Conservation (phyloP, 2,797 vertebrate genomes). For the Dryobates pubescens region DNA sequence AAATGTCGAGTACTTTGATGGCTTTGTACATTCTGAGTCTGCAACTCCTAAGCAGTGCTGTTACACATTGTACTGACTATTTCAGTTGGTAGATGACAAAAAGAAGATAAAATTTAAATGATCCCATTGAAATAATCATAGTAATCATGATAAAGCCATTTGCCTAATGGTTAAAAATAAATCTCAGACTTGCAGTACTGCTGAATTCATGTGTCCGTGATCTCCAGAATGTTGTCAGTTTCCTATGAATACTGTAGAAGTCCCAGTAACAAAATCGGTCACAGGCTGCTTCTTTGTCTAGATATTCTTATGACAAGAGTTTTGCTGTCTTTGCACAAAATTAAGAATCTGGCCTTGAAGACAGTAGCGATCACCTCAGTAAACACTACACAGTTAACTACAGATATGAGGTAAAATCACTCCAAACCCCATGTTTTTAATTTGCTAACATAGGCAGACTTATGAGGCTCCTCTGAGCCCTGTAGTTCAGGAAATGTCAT, state of each 20-base stretch:
- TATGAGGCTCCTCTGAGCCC: not conserved
- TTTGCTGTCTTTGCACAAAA: not conserved
- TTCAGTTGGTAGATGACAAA: not conserved
- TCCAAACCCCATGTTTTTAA: not conserved
- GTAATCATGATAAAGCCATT: not conserved
- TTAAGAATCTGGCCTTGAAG: not conserved
- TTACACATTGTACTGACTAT: not conserved
- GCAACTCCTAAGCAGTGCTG: too few species aligned
- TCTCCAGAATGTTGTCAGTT: not conserved
- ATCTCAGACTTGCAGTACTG: not conserved
- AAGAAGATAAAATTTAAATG: not conserved
- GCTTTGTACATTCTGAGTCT: not conserved
- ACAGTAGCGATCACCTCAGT: not conserved
- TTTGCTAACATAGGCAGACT: not conserved
- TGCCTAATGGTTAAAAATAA: not conserved
- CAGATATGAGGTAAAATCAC: accelerated
- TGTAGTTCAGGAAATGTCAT: too few species aligned
- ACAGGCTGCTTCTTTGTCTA: not conserved
- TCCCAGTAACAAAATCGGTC: not conserved
- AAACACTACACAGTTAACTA: not conserved
- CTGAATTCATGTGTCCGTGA: not conserved
- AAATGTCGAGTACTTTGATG: not conserved
- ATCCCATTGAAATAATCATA: not conserved
- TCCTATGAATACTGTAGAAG: not conserved
- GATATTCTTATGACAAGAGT: not conserved